Conservation (phyloP, 2,797 vertebrate species). For the Rhinella marina region DNA sequence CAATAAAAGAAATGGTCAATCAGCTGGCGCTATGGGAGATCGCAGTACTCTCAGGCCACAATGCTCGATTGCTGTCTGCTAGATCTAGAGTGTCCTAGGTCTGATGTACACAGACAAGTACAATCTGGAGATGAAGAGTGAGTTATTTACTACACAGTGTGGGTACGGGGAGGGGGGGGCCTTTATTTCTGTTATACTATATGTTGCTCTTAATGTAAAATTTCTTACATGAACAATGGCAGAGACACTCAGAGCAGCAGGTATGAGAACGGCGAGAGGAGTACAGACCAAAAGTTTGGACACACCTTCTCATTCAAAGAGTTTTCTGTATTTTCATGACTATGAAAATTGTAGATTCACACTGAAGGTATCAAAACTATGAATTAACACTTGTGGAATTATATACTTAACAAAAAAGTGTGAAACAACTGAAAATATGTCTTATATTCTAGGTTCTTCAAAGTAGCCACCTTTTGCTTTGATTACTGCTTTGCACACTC, state of each 20-base stretch:
- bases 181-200: background rate
- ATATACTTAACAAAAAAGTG: too few species aligned
- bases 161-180: background rate
- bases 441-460: too few species aligned
- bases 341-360: too few species aligned
- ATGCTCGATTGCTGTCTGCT: background rate
- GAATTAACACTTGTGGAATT: too few species aligned
- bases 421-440: too few species aligned
- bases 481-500: too few species aligned
- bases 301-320: too few species aligned
- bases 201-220: background rate
- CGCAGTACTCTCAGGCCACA: background rate
- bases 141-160: background rate
- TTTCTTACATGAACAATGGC: background rate
- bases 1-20: background rate
- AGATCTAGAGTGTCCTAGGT: background rate
- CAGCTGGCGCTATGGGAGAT: background rate
- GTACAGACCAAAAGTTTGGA: too few species aligned
- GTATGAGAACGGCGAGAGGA: background rate
- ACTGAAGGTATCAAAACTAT: too few species aligned
- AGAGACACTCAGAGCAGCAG: background rate
- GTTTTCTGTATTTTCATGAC: too few species aligned
- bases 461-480: too few species aligned
- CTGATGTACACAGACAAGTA: background rate
- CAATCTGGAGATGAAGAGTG: background rate